phyloP scores from a whole-genome alignment of 1,140 invertebrate species.

The Parasteatoda tepidariorum region DNA sequence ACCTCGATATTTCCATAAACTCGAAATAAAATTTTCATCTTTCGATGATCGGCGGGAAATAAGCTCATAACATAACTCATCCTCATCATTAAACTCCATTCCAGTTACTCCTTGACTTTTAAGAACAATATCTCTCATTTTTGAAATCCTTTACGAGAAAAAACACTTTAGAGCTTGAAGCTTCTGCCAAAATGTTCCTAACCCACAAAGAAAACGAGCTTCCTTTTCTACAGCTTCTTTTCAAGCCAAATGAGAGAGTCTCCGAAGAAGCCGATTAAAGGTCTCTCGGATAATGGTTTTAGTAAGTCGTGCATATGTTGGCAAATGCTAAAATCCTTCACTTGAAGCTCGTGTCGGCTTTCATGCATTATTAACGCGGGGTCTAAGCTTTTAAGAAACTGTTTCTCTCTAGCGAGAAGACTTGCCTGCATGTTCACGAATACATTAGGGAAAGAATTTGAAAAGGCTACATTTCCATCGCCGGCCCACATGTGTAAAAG shows the following conservation, averaged over 20 bases:
- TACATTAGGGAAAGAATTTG: constrained; percentile 20
- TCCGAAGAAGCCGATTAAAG: constrained; percentile 9
- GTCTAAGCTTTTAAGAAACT: constrained; percentile 31
- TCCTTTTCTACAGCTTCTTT: neutral
- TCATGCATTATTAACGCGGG: constrained; percentile 42
- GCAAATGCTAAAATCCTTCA: constrained; percentile 6
- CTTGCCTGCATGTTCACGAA: neutral
- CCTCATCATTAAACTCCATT: no score
- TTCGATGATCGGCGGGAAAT: no score
- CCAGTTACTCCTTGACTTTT: no score
- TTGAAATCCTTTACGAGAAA: no score
- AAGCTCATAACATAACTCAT: no score
- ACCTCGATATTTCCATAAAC: no score
- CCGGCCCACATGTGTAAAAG: neutral
- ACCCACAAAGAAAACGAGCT: no score
- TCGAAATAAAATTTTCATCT: no score
- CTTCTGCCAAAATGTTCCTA: no score
- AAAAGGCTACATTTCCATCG: constrained; percentile 1
- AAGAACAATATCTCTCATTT: no score
- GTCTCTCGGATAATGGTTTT: constrained; percentile 30
- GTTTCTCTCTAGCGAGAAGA: neutral
- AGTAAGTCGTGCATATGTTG: constrained; percentile 32
- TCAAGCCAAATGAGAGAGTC: neutral
- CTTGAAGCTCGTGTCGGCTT: constrained; percentile 8
- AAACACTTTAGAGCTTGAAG: no score